phyloP scores from a whole-genome alignment of 2,888 invertebrate genomes.

The Aspidiotus rigidus region DNA sequence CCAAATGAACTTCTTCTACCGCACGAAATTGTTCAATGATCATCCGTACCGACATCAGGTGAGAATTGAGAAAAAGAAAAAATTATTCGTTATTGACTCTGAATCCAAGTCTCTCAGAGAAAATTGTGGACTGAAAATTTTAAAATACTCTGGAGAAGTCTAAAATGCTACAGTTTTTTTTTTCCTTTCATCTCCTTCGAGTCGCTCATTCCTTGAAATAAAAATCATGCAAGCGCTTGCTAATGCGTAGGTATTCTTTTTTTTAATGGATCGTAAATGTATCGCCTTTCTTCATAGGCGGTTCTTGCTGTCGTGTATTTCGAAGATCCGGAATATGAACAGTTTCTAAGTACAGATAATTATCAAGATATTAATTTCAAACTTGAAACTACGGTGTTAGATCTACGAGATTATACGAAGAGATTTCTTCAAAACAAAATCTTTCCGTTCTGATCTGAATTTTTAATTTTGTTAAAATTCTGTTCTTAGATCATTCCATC shows the following conservation, averaged over 20 bases:
- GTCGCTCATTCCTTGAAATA: too few species aligned
- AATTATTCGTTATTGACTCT: too few species aligned
- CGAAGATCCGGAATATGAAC: neutral
- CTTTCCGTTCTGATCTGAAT: constrained; percentile 9
- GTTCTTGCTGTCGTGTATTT: too few species aligned
- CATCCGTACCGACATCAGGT: constrained; percentile 66
- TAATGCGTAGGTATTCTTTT: too few species aligned
- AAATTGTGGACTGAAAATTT: constrained; percentile 21
- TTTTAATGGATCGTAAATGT: too few species aligned
- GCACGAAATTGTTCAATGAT: constrained; percentile 60
- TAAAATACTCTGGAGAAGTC: neutral
- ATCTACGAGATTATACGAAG: too few species aligned
- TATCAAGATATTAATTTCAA: neutral
- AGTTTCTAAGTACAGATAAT: too few species aligned
- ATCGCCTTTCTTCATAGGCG: too few species aligned
- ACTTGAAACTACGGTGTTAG: too few species aligned
- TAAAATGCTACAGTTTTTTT: neutral
- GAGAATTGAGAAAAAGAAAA: constrained; percentile 29
- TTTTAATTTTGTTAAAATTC: constrained; percentile 24
- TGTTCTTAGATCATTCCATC: constrained; percentile 61
- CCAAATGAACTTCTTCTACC: constrained; percentile 49
- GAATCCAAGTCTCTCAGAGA: too few species aligned
- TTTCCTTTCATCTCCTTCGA: neutral
- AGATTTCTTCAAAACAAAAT: too few species aligned
- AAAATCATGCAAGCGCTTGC: too few species aligned